These are phyloP conservation scores for Sarcophilus harrisii DNA, from an alignment of 2,797 vertebrate species.

Conservation along the genomic window DNA sequence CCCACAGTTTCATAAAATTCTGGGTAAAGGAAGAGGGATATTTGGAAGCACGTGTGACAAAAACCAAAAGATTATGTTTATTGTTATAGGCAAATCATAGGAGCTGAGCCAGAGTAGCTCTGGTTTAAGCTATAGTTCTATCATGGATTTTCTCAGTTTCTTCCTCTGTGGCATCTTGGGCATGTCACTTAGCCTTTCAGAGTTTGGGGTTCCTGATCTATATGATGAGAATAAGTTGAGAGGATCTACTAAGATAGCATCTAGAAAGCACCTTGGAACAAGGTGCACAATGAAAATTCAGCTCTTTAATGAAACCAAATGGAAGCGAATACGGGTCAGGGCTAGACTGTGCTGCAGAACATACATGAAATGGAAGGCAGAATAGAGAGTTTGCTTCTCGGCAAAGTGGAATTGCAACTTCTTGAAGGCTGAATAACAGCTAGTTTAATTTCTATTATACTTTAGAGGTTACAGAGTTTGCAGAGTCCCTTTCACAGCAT, in stretches of 20 bases:
- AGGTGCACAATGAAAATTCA: not conserved
- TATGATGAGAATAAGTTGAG: not conserved
- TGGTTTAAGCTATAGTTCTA: not conserved
- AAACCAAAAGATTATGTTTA: not conserved
- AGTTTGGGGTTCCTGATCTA: not conserved
- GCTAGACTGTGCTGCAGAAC: not conserved
- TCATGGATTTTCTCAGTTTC: not conserved
- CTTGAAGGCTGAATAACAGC: not conserved
- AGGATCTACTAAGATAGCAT: not conserved
- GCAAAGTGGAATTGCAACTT: not conserved
- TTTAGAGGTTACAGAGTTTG: not conserved
- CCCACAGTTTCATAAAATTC: too few species aligned
- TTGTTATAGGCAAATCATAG: not conserved
- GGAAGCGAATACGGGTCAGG: not conserved
- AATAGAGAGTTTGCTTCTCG: not conserved
- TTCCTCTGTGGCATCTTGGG: not conserved
- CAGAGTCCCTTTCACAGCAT: not conserved
- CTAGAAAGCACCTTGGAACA: not conserved
- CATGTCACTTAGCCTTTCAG: not conserved
- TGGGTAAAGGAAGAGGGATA: not conserved
- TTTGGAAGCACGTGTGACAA: not conserved
- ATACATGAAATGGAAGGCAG: not conserved
- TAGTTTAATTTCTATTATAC: not conserved
- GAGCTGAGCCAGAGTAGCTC: not conserved
- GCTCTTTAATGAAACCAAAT: not conserved